A percentile compares a stretch with the other conserved stretches of the same genome.
These are phyloP conservation scores for Chionodraco myersi DNA, from an alignment of 2,113 vertebrate species.

Conservation along the genomic window DNA sequence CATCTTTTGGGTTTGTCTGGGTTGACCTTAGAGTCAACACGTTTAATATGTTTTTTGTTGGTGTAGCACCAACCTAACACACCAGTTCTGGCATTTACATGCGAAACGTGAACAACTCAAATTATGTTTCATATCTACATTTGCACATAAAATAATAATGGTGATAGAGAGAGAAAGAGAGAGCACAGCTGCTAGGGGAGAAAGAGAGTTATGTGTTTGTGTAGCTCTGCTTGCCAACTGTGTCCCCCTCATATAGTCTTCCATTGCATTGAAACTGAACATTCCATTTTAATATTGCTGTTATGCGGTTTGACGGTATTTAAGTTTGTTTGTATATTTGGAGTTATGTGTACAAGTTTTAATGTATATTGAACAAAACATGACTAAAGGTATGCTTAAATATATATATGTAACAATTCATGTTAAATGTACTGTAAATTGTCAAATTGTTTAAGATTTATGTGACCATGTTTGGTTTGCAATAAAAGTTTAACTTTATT, in stretches of 20 bases:
- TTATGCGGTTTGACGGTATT: slow-evolving; percentile 91
- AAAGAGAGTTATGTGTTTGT: slow-evolving; percentile 52
- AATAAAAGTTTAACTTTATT: slow-evolving; percentile 91
- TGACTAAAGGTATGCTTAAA: slow-evolving; percentile 85
- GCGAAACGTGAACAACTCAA: slow-evolving; percentile 42
- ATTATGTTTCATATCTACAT: slow-evolving; percentile 49
- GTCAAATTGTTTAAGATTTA: slow-evolving; percentile 91
- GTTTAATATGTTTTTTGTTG: neutral
- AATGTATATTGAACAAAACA: slow-evolving; percentile 94
- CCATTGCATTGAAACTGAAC: slow-evolving; percentile 84
- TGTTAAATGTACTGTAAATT: slow-evolving; percentile 97
- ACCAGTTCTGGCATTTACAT: slow-evolving; percentile 35
- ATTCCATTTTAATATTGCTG: slow-evolving; percentile 91
- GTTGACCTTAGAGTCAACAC: slow-evolving; percentile 47
- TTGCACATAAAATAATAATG: slow-evolving; percentile 66
- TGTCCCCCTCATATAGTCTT: slow-evolving; percentile 80
- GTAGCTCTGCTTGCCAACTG: slow-evolving; percentile 72
- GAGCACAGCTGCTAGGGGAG: slow-evolving; percentile 70
- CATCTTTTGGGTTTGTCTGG: slow-evolving; percentile 76
- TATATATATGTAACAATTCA: slow-evolving; percentile 87
- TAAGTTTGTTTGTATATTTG: slow-evolving; percentile 93
- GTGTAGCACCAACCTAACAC: slow-evolving; percentile 56
- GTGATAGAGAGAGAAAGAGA: slow-evolving; percentile 42
- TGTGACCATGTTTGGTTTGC: slow-evolving; percentile 95
- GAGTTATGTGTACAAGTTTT: slow-evolving; percentile 92